Base-by-base conservation (phyloP, 1,140 invertebrate genomes). In the Cotesia glomerata region DNA sequence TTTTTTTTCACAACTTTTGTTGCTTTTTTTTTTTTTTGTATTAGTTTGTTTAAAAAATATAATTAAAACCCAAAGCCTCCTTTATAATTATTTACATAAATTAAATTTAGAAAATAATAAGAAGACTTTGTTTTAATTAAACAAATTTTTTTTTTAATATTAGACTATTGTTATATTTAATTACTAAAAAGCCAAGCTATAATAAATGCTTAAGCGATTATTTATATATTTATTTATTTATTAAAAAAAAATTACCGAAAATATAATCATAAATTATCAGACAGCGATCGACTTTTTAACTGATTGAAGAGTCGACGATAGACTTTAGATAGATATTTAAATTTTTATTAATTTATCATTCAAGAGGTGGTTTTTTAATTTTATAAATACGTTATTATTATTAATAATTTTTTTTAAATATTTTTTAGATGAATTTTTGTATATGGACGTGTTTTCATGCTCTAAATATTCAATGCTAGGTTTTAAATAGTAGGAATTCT, bases 281-380 rank as follows among this genome's bases (percentile, higher is more conserved):
- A 74, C 74, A 77, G 69, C 75, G 36, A 74, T 74, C 70, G 69
- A 72, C 66, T 79, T 78, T 75, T 59, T 65, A 63, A 82, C 82
- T 86, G 80, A 81, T 86, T 85, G 85, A 84, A 80, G 85, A 86
- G 85, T 86, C 85, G 84, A 81, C 84, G 85, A 86, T 86, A 86
- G 85, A 86, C 84, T 83, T 85, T 72, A 76, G 75, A 61, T 66
- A 18, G 35, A 65, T 18, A 64, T 76, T 13, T 59, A 39, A 56
- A 26, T 26, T 26, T 65, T 70, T 65, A 59, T 72, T 66, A 66
- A 14, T 11, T 35, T 45, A 59, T 67, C 35, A 61, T 35, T 68
- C 65, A 39, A 39, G 39, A 75, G 59, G 64, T 72, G 63, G 65
- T 76, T 76, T 75, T 71, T 68, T 51, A 66, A 68, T 75, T 63